Conservation (phyloP, 2,797 vertebrate species). For the Pangasius djambal region DNA sequence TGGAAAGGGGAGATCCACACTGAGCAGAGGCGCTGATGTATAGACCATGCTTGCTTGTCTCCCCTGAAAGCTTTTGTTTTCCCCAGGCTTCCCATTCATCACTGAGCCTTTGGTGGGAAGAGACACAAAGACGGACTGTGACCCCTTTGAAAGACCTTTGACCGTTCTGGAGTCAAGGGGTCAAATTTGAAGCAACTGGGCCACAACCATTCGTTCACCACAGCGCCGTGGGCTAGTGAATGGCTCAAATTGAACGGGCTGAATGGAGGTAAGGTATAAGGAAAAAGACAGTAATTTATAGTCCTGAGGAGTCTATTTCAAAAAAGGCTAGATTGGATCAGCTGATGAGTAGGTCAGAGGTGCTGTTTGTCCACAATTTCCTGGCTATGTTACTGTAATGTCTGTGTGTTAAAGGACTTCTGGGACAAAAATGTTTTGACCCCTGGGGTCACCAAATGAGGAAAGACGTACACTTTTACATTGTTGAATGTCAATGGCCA, state of each 20-base stretch:
- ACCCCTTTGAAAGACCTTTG: slow-evolving; percentile 92
- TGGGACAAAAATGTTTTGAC: slow-evolving; percentile 86
- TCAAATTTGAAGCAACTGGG: slow-evolving; percentile 88
- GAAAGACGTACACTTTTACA: slow-evolving; percentile 75
- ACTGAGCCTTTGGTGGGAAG: slow-evolving; percentile 95
- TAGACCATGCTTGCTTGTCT: slow-evolving; percentile 90
- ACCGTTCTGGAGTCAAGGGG: slow-evolving; percentile 89
- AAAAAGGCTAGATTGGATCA: slow-evolving; percentile 89
- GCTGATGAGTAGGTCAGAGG: slow-evolving; percentile 93
- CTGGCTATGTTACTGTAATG: slow-evolving; percentile 96
- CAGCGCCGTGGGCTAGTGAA: slow-evolving; percentile 78
- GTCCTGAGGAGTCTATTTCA: slow-evolving; percentile 94
- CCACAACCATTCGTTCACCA: slow-evolving; percentile 80
- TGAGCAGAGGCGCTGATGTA: slow-evolving; percentile 90
- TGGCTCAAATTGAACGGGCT: slow-evolving; percentile 73
- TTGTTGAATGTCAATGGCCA: slow-evolving; percentile 73
- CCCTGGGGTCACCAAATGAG: slow-evolving; percentile 70
- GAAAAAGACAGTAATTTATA: slow-evolving; percentile 93
- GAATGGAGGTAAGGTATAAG: slow-evolving; percentile 85
- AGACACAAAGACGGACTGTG: slow-evolving; percentile 84
- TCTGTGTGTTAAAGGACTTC: slow-evolving; percentile 90
- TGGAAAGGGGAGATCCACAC: slow-evolving; percentile 66
- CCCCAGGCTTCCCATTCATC: slow-evolving; percentile 93
- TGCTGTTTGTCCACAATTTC: slow-evolving; percentile 91
- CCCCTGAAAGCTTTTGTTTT: slow-evolving; percentile 87